Evolutionary conservation across 2,113 vertebrate genomes (phyloP), one percentile per base, ranked within the genome.

Genomic region (Mustela lutreola): DNA sequence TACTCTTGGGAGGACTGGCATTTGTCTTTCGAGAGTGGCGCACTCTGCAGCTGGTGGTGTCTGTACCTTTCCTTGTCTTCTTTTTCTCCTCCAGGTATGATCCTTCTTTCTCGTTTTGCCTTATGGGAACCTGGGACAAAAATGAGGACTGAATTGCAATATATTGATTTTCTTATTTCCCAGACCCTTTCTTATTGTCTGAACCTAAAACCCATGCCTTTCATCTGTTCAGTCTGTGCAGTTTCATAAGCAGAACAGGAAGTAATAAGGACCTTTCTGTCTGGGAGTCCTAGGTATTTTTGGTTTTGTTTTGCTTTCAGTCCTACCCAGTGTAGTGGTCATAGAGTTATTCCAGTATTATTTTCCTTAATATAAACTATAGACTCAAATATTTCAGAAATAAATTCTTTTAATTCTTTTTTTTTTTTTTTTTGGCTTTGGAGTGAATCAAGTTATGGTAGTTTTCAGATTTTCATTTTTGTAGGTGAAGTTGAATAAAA

Each of bases 41-140:
- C 0, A 97, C 95, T 48, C 97, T 99, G 36, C 98, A 99, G 79
- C 93, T 99, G 36, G 89, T 84, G 0, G 93, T 98, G 42, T 99
- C 99, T 9, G 70, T 97, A 4, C 98, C 99, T 9, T 97, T 97
- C 56, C 98, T 99, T 79, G 2, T 98, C 81, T 98, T 99, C 92
- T 97, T 98, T 93, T 94, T 99, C 84, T 98, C 97, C 73, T 98
- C 98, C 89, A 99, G 98, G 99, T 99, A 97, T 97, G 97, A 4
- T 28, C 12, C 11, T 75, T 76, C 33, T 84, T 10, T 2, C 21
- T 56, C 4, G 2, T 48, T 67, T 6, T 71, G 45, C 50, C 22
- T 63, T 63, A 80, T 12, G 42, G 56, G 7, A 56, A 48, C 22
- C 36, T 16, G 21, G 80, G 16, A 36, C 56, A 24, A 28, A 65